These are phyloP conservation scores for Plusia festucae DNA, from an alignment of 2,888 invertebrate species.

Conservation along the genomic window DNA sequence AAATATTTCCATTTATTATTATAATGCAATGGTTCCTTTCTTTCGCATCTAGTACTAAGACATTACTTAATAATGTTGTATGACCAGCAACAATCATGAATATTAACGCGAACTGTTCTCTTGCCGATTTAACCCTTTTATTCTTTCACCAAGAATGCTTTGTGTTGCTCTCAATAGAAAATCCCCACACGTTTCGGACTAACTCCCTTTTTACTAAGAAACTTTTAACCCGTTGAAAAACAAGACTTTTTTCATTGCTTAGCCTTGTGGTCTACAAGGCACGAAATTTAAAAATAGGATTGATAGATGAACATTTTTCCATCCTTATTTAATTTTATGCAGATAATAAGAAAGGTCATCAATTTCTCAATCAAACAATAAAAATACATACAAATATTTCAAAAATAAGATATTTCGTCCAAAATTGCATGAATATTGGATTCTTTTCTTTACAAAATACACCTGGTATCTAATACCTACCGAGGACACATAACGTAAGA, in stretches of 20 bases:
- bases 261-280: background rate
- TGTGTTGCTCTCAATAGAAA: slow-evolving; percentile 8
- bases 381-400: background rate
- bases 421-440: background rate
- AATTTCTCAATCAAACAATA: too few relatives aligned
- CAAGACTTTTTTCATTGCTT: background rate
- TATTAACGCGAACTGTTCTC: background rate
- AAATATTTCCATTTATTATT: too few relatives aligned
- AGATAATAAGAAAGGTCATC: too few relatives aligned
- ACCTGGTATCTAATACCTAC: background rate
- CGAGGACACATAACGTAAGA: background rate
- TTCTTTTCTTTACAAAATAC: background rate
- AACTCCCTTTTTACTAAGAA: slow-evolving; percentile 16
- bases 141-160: slow-evolving; percentile 14
- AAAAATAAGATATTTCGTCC: too few relatives aligned
- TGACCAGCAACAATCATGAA: background rate
- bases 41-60: background rate
- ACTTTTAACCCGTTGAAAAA: slow-evolving; percentile 7
- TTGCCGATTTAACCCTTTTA: background rate
- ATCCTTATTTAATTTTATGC: too few relatives aligned
- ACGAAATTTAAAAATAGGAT: background rate
- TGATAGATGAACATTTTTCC: background rate
- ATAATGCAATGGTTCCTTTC: too few relatives aligned
- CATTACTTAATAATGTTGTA: background rate
- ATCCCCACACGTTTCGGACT: slow-evolving; percentile 23